Evolutionary conservation across 1,140 invertebrate species (phyloP).

Genomic region (Fopius arisanus): DNA sequence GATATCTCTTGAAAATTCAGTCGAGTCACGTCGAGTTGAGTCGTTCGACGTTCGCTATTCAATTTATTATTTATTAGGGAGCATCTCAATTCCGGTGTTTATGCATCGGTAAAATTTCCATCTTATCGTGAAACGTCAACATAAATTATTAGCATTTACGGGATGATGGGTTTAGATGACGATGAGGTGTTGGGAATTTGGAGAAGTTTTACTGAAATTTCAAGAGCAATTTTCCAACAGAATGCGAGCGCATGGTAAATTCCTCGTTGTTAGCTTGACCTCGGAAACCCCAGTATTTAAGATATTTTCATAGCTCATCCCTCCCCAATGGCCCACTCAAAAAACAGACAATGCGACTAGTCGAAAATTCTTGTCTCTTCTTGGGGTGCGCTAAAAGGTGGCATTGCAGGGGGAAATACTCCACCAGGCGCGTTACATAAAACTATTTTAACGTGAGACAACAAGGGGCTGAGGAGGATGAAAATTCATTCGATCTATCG

Average conservation of each 20-base stretch:
- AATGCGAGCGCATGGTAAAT: neutral
- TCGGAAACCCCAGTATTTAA: neutral
- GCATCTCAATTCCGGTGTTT: too few relatives aligned
- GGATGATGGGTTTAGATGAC: too few relatives aligned
- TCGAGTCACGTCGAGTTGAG: too few relatives aligned
- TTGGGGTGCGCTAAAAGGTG: neutral
- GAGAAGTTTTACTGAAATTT: too few relatives aligned
- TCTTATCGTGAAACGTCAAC: too few relatives aligned
- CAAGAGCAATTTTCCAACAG: too few relatives aligned
- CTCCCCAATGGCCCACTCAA: neutral
- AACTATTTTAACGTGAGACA: constrained; percentile 30
- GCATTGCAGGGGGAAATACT: constrained; percentile 23
- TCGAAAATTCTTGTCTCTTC: constrained; percentile 4
- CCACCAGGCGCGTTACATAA: neutral
- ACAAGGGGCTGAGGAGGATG: neutral
- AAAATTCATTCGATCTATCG: constrained; percentile 25
- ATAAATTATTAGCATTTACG: too few relatives aligned
- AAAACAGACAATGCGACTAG: neutral
- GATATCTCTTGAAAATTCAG: too few relatives aligned
- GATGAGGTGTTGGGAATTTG: too few relatives aligned
- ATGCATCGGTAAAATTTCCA: too few relatives aligned
- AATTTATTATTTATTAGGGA: too few relatives aligned
- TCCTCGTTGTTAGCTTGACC: neutral
- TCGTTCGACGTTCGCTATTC: too few relatives aligned
- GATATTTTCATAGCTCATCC: neutral